Conservation (phyloP, 2,797 vertebrate species). For the Lateolabrax maculatus region DNA sequence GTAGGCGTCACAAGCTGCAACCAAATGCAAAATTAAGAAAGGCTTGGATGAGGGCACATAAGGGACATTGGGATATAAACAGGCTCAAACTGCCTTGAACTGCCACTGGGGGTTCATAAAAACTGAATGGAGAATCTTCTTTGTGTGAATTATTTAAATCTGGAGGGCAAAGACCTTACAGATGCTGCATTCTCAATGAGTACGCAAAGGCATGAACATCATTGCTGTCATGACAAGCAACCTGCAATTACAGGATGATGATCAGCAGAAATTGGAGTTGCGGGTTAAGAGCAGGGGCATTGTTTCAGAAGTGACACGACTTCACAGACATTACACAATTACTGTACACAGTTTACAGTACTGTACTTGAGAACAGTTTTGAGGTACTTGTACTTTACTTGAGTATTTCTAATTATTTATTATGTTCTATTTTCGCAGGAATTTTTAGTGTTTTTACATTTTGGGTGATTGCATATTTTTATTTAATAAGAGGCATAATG, state of each 20-base stretch:
- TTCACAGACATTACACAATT: no score
- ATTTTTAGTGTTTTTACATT: no score
- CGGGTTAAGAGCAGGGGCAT: no score
- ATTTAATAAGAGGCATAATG: no score
- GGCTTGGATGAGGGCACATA: conserved; percentile 50
- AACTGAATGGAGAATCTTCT: conserved; percentile 80
- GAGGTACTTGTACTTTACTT: no score
- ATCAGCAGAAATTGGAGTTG: no score
- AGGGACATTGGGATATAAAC: conserved; percentile 72
- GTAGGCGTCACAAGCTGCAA: conserved; percentile 56
- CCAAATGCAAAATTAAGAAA: conserved; percentile 73
- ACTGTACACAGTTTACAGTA: no score
- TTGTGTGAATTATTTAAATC: conserved; percentile 85
- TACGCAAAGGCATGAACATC: conserved; percentile 18
- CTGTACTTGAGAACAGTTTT: no score
- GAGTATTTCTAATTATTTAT: no score
- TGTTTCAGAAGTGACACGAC: no score
- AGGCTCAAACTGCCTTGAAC: conserved; percentile 74
- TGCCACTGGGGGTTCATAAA: conserved; percentile 82
- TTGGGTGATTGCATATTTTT: no score
- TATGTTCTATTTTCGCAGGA: no score
- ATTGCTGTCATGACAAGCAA: conserved; percentile 33
- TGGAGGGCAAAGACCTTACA: conserved; percentile 61
- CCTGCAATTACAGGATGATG: conserved; percentile 2
- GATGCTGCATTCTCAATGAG: conserved; percentile 69